These are phyloP conservation scores for Sinhomidia bicolor DNA, from an alignment of 2,888 invertebrate genomes.

Conservation along the genomic window DNA sequence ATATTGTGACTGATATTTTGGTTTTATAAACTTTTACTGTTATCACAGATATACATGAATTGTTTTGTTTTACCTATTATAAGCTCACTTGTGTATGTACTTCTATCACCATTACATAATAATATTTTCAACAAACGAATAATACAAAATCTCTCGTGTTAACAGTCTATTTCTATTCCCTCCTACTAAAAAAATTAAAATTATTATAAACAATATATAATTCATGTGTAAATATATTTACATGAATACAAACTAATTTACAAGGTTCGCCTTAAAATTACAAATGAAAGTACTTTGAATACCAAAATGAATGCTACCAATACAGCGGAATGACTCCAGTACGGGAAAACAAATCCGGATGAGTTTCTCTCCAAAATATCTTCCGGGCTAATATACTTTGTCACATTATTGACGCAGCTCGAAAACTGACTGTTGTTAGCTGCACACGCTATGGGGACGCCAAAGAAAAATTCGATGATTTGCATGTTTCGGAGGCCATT, in stretches of 20 bases:
- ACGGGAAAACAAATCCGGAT: constrained; percentile 61
- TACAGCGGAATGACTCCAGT: constrained; percentile 72
- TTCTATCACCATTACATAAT: background rate
- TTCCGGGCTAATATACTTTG: constrained; percentile 37
- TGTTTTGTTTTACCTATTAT: background rate
- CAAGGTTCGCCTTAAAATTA: constrained; percentile 53
- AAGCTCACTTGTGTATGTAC: background rate
- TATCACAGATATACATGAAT: background rate
- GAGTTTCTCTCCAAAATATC: constrained; percentile 65
- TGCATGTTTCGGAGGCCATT: constrained; percentile 92
- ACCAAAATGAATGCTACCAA: constrained; percentile 58
- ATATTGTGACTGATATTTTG: background rate
- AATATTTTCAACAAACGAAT: background rate
- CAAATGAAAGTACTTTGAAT: constrained; percentile 64
- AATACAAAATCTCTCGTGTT: constrained; percentile 1
- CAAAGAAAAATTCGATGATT: constrained; percentile 88
- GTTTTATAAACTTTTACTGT: background rate
- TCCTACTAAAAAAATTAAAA: background rate
- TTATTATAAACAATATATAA: constrained; percentile 41
- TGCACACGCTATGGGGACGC: constrained; percentile 84
- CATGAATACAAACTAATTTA: constrained; percentile 4
- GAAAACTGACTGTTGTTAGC: constrained; percentile 52
- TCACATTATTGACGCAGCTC: constrained; percentile 47
- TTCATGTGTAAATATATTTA: constrained; percentile 15
- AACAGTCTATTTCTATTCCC: constrained; percentile 1